Evolutionary conservation across 2,113 vertebrate species (phyloP).

Genomic region (Peromyscus polionotus): DNA sequence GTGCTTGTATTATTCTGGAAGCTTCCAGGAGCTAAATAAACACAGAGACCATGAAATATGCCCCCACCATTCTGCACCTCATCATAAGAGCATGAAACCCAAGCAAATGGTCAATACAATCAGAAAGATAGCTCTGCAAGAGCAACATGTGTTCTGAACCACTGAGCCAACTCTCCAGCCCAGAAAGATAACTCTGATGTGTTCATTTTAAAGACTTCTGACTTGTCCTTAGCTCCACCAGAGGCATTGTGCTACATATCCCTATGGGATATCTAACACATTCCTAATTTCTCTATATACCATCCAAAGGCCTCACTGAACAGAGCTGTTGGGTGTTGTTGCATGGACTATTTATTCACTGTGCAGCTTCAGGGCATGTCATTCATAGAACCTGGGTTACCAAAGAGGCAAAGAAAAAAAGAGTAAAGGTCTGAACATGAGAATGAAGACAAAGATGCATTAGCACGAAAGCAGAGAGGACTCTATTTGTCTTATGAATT

Average conservation of each 20-base stretch:
- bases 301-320: neutral
- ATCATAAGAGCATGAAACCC: neutral
- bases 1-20: neutral
- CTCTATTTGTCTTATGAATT: neutral
- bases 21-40: neutral
- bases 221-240: neutral
- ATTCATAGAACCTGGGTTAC: neutral
- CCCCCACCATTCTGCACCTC: neutral
- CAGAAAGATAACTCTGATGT: neutral
- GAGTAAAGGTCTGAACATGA: neutral
- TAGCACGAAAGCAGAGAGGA: neutral
- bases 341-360: neutral
- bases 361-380: neutral
- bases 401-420: neutral
- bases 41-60: neutral
- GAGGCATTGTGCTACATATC: neutral
- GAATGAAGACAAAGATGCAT: neutral
- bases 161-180: neutral
- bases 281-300: neutral
- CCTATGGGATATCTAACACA: neutral
- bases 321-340: neutral
- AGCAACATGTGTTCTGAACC: neutral
- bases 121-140: neutral
- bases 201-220: neutral
- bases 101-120: neutral